Conservation (phyloP, 2,113 vertebrate genomes). For the Theristicus caerulescens region DNA sequence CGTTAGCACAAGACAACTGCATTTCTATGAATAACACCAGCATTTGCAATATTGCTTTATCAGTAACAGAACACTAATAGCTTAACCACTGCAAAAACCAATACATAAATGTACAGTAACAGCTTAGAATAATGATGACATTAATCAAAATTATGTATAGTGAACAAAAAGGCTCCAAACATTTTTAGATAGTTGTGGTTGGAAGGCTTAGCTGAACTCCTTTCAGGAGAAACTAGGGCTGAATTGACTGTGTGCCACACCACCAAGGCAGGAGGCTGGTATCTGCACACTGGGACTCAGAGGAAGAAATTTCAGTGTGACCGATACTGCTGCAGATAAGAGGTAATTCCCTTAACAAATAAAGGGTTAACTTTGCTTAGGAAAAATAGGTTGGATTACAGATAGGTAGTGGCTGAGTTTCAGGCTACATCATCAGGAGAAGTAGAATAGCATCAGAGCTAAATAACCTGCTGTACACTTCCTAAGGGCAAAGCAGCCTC, state of each 20-base stretch:
- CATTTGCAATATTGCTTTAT: not conserved
- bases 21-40: not conserved
- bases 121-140: not conserved
- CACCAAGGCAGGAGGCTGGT: not conserved
- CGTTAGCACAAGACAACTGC: not conserved
- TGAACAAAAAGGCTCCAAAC: not conserved
- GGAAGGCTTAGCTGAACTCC: not conserved
- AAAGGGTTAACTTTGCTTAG: not conserved
- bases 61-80: not conserved
- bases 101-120: not conserved
- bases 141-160: not conserved
- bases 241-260: fast-evolving
- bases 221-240: not conserved
- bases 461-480: fast-evolving
- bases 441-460: not conserved
- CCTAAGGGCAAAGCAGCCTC: not conserved
- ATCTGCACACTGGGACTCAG: not conserved
- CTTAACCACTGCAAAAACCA: not conserved
- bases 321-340: not conserved
- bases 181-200: not conserved
- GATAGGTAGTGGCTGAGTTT: not conserved
- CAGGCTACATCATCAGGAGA: not conserved
- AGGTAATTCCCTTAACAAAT: not conserved
- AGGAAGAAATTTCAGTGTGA: not conserved
- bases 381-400: not conserved